Base-by-base conservation (phyloP, 2,113 vertebrate species). In the Miniopterus natalensis region DNA sequence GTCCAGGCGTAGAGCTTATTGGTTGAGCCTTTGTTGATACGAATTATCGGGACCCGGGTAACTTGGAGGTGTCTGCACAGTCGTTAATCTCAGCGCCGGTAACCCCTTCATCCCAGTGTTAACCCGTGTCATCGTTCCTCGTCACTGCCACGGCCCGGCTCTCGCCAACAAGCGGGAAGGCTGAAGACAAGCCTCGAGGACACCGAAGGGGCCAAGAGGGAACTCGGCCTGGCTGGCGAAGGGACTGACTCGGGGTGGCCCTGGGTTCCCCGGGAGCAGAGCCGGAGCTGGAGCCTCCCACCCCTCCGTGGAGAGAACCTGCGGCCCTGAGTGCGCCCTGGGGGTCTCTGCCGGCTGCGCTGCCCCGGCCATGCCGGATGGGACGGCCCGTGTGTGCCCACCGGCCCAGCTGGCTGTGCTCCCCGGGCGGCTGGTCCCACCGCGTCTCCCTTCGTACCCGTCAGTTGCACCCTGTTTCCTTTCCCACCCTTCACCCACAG, bases 391-490 rank as follows among this genome's bases (percentile, higher is more conserved):
- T 23, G 31, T 11, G 36, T 61, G 40, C 5, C 77, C 78, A 42
- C 8, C 78, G 18, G 59, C 45, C 61, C 59, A 3, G 29, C 31
- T 10, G 3, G 7, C 27, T 2, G 20, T 14, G 29, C 10, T 14
- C 63, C 17, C 8, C 15, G 0, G 2, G 27, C 13, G 0, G 17
- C 3, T 20, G 0, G 4, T 8, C 70, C 45, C 73, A 9, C 5
- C 15, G 0, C 13, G 49, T 12, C 66, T 5, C 2, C 17, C 8
- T 23, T 14, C 49, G 36, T 31, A 15, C 23, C 9, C 2, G 5
- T 40, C 21, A 1, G 10, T 45, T 20, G 12, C 12, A 23, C 8
- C 42, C 61, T 21, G 13, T 51, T 21, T 21, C 66, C 27, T 59
- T 29, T 14, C 14, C 27, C 0, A 0, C 23, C 45, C 63, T 40